Base-by-base conservation (phyloP, 1,140 invertebrate species). In the Lordiphosa stackelbergi region DNA sequence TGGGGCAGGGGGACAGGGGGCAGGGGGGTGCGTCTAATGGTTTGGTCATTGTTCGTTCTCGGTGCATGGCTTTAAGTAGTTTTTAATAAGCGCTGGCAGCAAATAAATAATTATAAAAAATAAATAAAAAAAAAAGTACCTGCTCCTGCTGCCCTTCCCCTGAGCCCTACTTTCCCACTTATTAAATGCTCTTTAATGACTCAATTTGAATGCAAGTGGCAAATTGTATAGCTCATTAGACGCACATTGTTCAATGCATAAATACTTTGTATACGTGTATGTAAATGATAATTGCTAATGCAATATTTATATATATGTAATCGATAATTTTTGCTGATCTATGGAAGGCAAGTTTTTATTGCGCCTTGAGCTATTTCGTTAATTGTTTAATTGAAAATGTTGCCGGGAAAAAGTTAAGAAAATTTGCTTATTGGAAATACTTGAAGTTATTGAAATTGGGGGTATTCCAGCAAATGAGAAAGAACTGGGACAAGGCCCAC, bases 51-150 rank as follows among this genome's bases (percentile, higher is more conserved):
- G 75, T 81, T 79, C 24, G 52, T 41, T 40, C 22, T 35, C 47
- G 16, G 41, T 34, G 47, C 62, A 41, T 41, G 60, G 42, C 58
- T 63, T 57, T 68, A 75, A 81, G 77, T 72, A 75, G 75, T 40
- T 83, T 81, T 75, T 81, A 81, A 81, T 81, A 60, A 77, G 77
- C 71, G 53, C 10, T 66, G 74, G 49, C 66, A 46, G 56, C 73
- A 83, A 83, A 81, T 81, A 83, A 81, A 81, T 81, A 75, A 81
- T 81, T 83, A 75, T 83, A 75, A 81, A 83, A 81, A 75, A 79
- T 81, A 81, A 71, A 79, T 79, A 64, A 79, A 71, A 71, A 74
- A 74, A 62, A 54, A 45, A 56, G 31, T 13, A 31, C 63, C 49
- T 34, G 19, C 22, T 54, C 41, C 28, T 24, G 2, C 47, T 12